A percentile compares a stretch with the other conserved stretches of the same genome.
Evolutionary conservation across 2,113 vertebrate species (phyloP).

Genomic region (Electrona antarctica): DNA sequence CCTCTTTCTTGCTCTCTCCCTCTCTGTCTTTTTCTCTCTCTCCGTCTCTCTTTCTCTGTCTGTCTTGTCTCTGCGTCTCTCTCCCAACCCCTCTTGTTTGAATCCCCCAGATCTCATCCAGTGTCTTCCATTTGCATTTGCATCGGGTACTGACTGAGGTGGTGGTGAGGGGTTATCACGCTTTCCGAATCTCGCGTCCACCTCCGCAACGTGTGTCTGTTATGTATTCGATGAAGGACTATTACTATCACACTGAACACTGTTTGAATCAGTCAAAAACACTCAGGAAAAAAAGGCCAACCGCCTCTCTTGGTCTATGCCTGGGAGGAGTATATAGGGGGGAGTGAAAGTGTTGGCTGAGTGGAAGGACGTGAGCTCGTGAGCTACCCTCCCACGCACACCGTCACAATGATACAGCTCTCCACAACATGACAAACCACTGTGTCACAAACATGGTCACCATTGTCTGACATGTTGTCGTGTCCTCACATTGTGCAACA

Average conservation of each 20-base stretch:
- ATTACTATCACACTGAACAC: slow-evolving; percentile 58
- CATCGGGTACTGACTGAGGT: slow-evolving; percentile 7
- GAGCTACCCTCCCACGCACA: too few relatives aligned
- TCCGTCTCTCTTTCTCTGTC: background rate
- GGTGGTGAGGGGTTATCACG: slow-evolving; percentile 5
- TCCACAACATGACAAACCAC: slow-evolving; percentile 62
- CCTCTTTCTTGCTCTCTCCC: background rate
- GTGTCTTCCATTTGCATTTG: slow-evolving; percentile 26
- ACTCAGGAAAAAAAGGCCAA: slow-evolving; percentile 66
- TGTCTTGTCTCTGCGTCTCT: slow-evolving; percentile 11
- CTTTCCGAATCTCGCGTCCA: slow-evolving; percentile 25
- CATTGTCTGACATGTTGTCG: slow-evolving; percentile 43
- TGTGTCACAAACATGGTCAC: slow-evolving; percentile 56
- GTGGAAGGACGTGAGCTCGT: slow-evolving; percentile 45
- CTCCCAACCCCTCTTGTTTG: slow-evolving; percentile 2
- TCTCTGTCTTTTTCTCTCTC: background rate
- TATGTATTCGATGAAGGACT: slow-evolving; percentile 75
- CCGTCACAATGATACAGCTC: slow-evolving; percentile 55
- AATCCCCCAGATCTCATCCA: slow-evolving; percentile 44
- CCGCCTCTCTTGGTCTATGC: slow-evolving; percentile 11
- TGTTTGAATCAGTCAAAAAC: slow-evolving; percentile 58
- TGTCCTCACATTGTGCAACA: slow-evolving; percentile 39
- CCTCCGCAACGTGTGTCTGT: slow-evolving; percentile 49
- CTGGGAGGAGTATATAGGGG: slow-evolving; percentile 37
- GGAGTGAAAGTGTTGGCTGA: slow-evolving; percentile 17